These are phyloP conservation scores for Gambelia wislizenii DNA, from an alignment of 2,797 vertebrate species.

Conservation along the genomic window DNA sequence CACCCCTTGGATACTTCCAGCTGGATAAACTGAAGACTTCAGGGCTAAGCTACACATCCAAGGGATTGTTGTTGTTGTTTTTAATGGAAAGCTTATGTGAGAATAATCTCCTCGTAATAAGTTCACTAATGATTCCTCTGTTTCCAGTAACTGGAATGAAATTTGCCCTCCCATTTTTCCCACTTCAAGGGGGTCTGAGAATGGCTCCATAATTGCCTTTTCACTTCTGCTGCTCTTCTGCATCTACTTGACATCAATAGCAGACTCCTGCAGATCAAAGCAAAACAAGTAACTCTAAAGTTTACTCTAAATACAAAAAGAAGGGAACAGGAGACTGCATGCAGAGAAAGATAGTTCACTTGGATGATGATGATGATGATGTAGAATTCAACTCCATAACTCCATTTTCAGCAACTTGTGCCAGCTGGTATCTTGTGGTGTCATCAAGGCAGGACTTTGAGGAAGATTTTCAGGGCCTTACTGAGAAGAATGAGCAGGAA, in stretches of 20 bases:
- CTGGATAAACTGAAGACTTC: constrained; percentile 70
- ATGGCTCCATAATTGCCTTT: background rate
- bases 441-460: background rate
- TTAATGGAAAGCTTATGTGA: constrained; percentile 72
- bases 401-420: background rate
- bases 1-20: constrained; percentile 65
- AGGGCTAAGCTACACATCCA: constrained; percentile 52
- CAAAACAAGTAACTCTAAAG: background rate
- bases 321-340: constrained; percentile 22
- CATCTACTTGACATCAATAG: background rate
- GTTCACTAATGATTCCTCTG: constrained; percentile 68
- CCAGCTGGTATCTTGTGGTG: background rate
- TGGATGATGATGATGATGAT: background rate
- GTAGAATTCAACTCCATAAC: background rate
- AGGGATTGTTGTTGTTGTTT: constrained; percentile 37
- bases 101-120: constrained; percentile 63
- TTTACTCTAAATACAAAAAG: constrained; percentile 4
- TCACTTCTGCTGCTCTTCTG: background rate
- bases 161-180: constrained; percentile 24
- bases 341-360: background rate
- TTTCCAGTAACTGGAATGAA: constrained; percentile 62
- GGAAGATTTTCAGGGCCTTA: background rate
- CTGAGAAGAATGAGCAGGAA: background rate
- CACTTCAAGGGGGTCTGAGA: background rate
- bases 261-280: background rate